Evolutionary conservation across 1,140 invertebrate species (phyloP), one percentile per base, ranked within the genome.

Genomic region (Popillia japonica): DNA sequence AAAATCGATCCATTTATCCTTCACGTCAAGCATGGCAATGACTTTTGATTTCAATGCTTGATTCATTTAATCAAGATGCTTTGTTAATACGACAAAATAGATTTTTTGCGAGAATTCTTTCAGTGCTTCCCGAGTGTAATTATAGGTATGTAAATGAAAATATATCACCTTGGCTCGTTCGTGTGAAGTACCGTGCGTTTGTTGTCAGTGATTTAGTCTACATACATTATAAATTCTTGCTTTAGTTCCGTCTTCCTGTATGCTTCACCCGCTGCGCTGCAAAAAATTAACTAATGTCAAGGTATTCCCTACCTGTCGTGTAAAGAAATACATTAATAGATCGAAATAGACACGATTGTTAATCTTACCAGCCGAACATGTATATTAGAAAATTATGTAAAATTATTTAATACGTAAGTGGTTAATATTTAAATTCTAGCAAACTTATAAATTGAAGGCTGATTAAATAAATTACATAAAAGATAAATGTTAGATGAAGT

Each of bases 261-360:
- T 55, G 14, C 48, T 55, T 55, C 48, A 17, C 48, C 14, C 48
- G 7, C 48, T 20, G 14, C 17, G 48, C 27, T 34, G 27, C 27
- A 55, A 55, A 55, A 55, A 55, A n/a, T 44, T n/a, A 14, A 55
- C 48, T 55, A 55, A 55, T 55, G 48, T 55, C 48, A 55, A 55
- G 48, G 48, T n/a, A 17, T 55, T 55, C 14, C 6, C 17, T 55
- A 55, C 17, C 48, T n/a, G 3, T 17, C 48, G 14, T 55, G 17
- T 55, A 55, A n/a, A 55, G 17, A 4, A 55, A 55, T 17, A 55
- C 48, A 55, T 17, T 55, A 55, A 55, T 17, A 55, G 17, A 55
- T 17, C 6, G 17, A 55, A 55, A 55, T 17, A n/a, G 17, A 55
- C 11, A 17, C 48, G 48, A 0, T n/a, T 2, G 48, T 55, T 55